phyloP scores from a whole-genome alignment of 2,113 vertebrate genomes.

The Scortum barcoo region DNA sequence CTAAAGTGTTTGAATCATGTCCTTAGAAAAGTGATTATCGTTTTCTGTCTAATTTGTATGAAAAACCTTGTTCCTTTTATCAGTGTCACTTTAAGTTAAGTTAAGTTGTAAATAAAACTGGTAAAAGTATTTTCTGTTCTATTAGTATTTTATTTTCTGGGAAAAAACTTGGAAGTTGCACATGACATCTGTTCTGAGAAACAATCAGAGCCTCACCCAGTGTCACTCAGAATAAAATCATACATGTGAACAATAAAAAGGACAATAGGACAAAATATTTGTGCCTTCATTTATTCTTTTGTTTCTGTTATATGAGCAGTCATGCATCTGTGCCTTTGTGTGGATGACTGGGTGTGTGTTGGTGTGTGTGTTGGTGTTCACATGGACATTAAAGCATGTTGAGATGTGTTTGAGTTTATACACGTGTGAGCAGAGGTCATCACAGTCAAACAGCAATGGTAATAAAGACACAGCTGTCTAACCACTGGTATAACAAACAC shows the following conservation, averaged over 20 bases:
- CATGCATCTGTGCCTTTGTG: background rate
- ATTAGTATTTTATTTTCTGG: no score
- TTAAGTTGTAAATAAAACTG: no score
- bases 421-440: slow-evolving; percentile 1
- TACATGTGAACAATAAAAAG: background rate
- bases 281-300: background rate
- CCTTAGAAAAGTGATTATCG: background rate
- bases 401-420: background rate
- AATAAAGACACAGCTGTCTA: background rate
- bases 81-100: no score
- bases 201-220: background rate
- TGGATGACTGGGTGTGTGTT: background rate
- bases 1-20: background rate
- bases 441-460: background rate
- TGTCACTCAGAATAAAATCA: background rate
- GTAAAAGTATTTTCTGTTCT: no score
- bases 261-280: background rate
- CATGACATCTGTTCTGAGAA: background rate
- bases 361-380: background rate
- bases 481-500: background rate
- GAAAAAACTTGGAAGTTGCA: no score
- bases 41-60: no score
- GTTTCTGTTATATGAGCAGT: background rate
- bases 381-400: background rate
- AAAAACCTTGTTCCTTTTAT: no score